phyloP scores from a whole-genome alignment of 2,888 invertebrate genomes.

The Diarsia dahlii region DNA sequence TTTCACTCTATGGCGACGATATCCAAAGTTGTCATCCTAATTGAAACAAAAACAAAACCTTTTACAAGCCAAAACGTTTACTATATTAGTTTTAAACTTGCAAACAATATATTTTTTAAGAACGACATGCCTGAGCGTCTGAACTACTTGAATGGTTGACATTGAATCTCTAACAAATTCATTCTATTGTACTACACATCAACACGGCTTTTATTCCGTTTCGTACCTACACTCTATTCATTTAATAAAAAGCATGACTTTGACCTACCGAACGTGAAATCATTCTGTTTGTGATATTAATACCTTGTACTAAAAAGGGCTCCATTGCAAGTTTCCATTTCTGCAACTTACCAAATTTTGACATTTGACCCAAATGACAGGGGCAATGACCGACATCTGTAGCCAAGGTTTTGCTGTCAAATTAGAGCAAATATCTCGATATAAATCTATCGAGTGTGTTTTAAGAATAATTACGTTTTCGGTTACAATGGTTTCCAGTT shows the following conservation, averaged over 20 bases:
- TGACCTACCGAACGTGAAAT: slow-evolving; percentile 56
- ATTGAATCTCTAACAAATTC: slow-evolving; percentile 47
- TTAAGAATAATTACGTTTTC: neutral
- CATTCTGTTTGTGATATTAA: slow-evolving; percentile 30
- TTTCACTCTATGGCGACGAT: too few relatives aligned
- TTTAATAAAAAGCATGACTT: slow-evolving; percentile 51
- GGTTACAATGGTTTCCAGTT: too few relatives aligned
- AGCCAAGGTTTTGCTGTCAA: slow-evolving; percentile 31
- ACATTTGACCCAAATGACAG: slow-evolving; percentile 37
- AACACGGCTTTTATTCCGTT: slow-evolving; percentile 37
- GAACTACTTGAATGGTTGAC: slow-evolving; percentile 39
- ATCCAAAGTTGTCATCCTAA: too few relatives aligned
- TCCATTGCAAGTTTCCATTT: slow-evolving; percentile 7
- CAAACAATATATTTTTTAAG: neutral
- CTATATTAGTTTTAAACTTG: neutral
- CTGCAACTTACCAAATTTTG: slow-evolving; percentile 22
- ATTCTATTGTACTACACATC: slow-evolving; percentile 48
- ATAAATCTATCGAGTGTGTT: neutral
- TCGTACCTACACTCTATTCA: slow-evolving; percentile 32
- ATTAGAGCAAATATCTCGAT: slow-evolving; percentile 15
- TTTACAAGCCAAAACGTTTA: neutral
- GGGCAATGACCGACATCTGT: slow-evolving; percentile 42
- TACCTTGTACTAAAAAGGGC: slow-evolving; percentile 61
- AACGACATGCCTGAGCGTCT: slow-evolving; percentile 36
- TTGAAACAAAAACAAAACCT: neutral